These are phyloP conservation scores for Pogonomyrmex barbatus DNA, from an alignment of 1,140 invertebrate genomes.

Conservation along the genomic window DNA sequence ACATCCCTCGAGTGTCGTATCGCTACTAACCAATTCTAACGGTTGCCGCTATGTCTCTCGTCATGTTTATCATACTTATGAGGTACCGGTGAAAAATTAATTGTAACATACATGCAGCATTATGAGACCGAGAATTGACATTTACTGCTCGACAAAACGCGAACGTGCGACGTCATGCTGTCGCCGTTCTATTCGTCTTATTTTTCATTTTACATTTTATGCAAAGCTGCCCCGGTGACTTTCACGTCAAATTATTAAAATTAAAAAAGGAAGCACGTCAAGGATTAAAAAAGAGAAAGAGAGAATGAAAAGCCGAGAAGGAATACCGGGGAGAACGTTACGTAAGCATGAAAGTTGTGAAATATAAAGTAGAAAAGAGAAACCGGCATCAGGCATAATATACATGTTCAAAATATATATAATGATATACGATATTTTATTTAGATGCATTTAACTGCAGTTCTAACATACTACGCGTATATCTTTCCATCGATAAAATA, in stretches of 20 bases:
- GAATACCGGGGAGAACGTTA: not conserved
- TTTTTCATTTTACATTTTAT: constrained; percentile 12
- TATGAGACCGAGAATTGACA: constrained; percentile 6
- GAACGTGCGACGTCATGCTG: not conserved
- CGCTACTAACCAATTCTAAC: constrained; percentile 68
- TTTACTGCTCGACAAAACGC: not conserved
- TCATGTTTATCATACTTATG: constrained; percentile 55
- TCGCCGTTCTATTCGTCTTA: not conserved
- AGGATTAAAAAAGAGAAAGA: not conserved
- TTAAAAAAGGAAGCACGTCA: not conserved
- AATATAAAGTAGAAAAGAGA: constrained; percentile 20
- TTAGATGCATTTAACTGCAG: constrained; percentile 13
- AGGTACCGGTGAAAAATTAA: constrained; percentile 29
- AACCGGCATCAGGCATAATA: not conserved
- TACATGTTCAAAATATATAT: not conserved
- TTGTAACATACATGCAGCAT: not conserved
- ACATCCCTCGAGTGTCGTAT: constrained; percentile 78
- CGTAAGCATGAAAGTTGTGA: constrained; percentile 1
- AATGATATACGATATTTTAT: not conserved
- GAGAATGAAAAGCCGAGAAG: not conserved
- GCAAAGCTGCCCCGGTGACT: not conserved
- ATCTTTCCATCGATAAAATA: not conserved
- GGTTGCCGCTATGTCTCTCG: constrained; percentile 49
- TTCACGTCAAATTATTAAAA: constrained; percentile 30
- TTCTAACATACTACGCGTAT: not conserved